phyloP scores from a whole-genome alignment of 2,888 invertebrate genomes.

The Chamaedrilus cognettii region DNA sequence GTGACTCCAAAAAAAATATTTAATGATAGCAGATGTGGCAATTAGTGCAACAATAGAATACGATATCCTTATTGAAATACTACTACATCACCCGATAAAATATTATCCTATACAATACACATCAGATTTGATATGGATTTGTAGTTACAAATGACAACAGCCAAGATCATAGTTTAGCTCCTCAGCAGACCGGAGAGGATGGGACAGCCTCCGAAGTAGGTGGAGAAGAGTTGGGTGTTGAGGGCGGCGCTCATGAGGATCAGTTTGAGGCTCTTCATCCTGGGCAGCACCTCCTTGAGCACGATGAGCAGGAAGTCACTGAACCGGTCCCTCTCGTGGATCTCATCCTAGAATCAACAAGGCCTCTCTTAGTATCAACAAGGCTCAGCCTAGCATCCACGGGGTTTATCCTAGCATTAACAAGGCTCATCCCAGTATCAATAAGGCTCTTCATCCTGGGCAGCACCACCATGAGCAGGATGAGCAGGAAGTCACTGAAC shows the following conservation, averaged over 20 bases:
- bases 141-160: no score
- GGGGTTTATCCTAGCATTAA: no score
- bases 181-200: conserved; percentile 69
- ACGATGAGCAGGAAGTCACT: conserved; percentile 91
- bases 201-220: conserved; percentile 81
- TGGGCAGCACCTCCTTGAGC: conserved; percentile 73
- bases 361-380: no score
- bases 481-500: conserved; percentile 88
- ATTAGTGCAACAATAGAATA: background rate
- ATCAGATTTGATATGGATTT: no score
- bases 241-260: conserved; percentile 95
- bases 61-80: background rate
- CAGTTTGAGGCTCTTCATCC: conserved; percentile 74
- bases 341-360: conserved; percentile 74
- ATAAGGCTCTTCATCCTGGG: conserved; percentile 72
- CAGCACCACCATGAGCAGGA: conserved; percentile 78
- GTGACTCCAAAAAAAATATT: no score
- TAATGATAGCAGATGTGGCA: no score
- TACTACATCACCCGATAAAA: background rate
- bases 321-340: conserved; percentile 91
- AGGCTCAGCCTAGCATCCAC: no score
- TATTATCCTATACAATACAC: no score
- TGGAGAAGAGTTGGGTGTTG: conserved; percentile 78
- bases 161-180: no score
- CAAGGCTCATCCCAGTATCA: no score